Evolutionary conservation across 2,113 vertebrate species (phyloP), one percentile per base, ranked within the genome.

Genomic region (Siniperca knerii): DNA sequence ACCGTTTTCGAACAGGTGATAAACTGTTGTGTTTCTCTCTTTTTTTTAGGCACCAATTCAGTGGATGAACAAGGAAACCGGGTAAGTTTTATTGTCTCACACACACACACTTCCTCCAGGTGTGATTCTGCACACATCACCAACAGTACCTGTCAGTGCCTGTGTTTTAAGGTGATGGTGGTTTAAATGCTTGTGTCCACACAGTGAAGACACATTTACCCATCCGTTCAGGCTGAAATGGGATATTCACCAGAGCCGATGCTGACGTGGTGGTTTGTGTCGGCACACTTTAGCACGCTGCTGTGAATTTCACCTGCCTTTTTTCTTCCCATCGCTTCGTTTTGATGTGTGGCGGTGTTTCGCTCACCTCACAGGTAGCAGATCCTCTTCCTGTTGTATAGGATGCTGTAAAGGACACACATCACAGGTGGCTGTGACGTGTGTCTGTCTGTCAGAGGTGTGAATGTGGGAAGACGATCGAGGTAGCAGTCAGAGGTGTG

Each of bases 41-140:
- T 29, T 80, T 80, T 81, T 25, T 54, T 16, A 98, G 97, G 97
- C 82, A 96, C 95, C 85, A 97, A 96, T 87, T 95, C 97, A 0
- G 93, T 96, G 91, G 97, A 98, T 61, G 97, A 98, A 62, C 95
- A 96, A 25, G 97, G 97, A 76, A 95, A 95, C 78, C 91, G 91
- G 95, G 97, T 98, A 75, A 40, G 94, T 89, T 62, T 64, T 2
- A 29, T 2, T 4, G 0, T 0, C 4, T 11, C 44, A 48, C 37
- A 61, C 57, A 48, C 57, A 48, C 37, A 21, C 57, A n/a, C 0
- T 6, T 8, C n/a, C 44, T 62, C 3, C 61, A 61, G 18, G 23
- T 68, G 70, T 71, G 23, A 44, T 44, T 1, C 0, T 75, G 52
- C 60, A 54, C 76, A 46, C 72, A 0, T 54, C 0, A 13, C 2